Percentiles rank a stretch among this genome's conserved stretches.
These are phyloP conservation scores for Hypocryptadius cinnamomeus DNA, from an alignment of 2,113 vertebrate species.

Conservation along the genomic window DNA sequence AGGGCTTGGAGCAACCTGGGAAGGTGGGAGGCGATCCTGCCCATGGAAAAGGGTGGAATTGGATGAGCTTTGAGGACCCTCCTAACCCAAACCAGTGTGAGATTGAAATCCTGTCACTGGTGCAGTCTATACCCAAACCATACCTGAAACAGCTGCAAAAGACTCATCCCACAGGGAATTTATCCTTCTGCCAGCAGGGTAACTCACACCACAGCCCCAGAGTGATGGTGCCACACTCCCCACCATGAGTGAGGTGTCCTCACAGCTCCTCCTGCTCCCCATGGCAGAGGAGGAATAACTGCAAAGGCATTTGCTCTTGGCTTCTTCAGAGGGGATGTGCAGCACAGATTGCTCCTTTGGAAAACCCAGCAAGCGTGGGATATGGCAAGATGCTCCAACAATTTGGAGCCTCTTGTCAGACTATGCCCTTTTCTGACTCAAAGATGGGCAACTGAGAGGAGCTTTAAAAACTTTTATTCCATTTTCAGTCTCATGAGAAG, in stretches of 20 bases:
- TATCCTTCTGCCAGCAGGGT: neutral
- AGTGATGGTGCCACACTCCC: neutral
- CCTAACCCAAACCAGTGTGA: neutral
- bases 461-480: neutral
- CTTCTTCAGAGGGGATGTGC: neutral
- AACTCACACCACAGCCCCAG: neutral
- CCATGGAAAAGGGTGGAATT: neutral
- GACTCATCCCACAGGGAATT: neutral
- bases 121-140: neutral
- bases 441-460: neutral
- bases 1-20: neutral
- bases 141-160: neutral
- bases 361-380: neutral
- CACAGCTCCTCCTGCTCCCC: neutral
- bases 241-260: accelerated
- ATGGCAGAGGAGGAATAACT: neutral
- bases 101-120: neutral
- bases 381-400: neutral
- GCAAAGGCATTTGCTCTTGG: neutral
- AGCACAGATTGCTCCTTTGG: neutral
- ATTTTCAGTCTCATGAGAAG: neutral
- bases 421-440: neutral
- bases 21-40: neutral
- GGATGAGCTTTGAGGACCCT: neutral
- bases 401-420: neutral